Base-by-base conservation (phyloP, 2,888 invertebrate species). In the Conus canariensis region DNA sequence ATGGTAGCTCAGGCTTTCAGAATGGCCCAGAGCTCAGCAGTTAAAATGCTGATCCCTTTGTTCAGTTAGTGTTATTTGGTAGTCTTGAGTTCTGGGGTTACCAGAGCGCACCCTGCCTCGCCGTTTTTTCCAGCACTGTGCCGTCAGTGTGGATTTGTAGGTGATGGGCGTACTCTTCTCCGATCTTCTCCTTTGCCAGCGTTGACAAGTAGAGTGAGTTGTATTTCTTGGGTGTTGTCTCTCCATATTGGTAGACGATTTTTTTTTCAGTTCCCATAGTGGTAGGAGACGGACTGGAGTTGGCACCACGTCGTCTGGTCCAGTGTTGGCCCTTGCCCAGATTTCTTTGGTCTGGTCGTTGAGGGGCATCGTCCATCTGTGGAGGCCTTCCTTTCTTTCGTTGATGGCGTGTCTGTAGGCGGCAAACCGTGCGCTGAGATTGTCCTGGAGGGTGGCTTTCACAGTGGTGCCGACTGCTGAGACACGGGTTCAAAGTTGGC, bases 21-120 rank as follows among this genome's bases (percentile, higher is more conserved):
- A 30, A 80, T n/a, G 30, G 80, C 30, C 9, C 6, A 30, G 25
- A 80, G 80, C 16, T 80, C 80, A 12, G 80, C 80, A 7, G 30
- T 80, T 25, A 80, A 80, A 9, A 80, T 80, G 80, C 80, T 80
- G 25, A 80, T 30, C 16, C 30, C 80, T 30, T 80, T 80, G 80
- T 80, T 80, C 80, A 80, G 80, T 9, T 25, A 6, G 80, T 30
- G 25, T 30, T 25, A 25, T 80, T 80, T 6, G 3, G 80, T 80
- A 30, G 25, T 80, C 7, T 30, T 30, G 9, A 80, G 80, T n/a
- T 80, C 80, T 7, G 80, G 80, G 45, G 25, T 80, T 6, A 45
- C 45, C 25, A 80, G 6, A 30, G 80, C 80, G 25, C 30, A 30
- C 6, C 80, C 25, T 30, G 80, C 45, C 7, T 80, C 74, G 19